Percentiles rank a stretch among this genome's conserved stretches.
Conservation (phyloP, 2,888 invertebrate genomes). For the Unio pictorum region DNA sequence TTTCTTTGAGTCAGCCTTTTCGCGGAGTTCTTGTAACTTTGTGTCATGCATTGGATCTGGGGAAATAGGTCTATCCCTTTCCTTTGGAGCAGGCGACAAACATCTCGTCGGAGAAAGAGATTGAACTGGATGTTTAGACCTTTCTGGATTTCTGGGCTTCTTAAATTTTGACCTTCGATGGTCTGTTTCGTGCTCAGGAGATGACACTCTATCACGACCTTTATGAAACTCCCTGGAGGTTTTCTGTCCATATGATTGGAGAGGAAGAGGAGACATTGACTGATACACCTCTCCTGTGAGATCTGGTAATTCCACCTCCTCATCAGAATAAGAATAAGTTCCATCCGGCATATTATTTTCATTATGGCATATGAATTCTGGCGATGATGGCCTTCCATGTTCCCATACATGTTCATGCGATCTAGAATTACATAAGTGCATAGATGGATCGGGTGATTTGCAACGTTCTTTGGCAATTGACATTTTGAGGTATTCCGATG, state of each 20-base stretch:
- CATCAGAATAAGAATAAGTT: too few relatives aligned
- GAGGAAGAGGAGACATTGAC: not conserved
- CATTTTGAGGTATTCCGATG: constrained; percentile 4
- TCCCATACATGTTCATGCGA: too few relatives aligned
- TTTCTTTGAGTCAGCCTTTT: constrained; percentile 19
- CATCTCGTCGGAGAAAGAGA: constrained; percentile 1
- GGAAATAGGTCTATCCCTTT: constrained; percentile 17
- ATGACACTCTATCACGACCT: constrained; percentile 1
- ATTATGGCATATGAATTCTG: too few relatives aligned
- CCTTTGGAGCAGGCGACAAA: not conserved
- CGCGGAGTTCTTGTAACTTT: constrained; percentile 27
- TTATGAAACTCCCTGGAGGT: constrained; percentile 2
- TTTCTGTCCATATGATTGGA: not conserved
- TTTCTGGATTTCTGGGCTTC: constrained; percentile 5
- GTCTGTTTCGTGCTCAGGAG: constrained; percentile 1
- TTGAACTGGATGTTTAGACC: not conserved
- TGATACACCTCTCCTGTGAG: too few relatives aligned
- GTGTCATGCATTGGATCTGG: constrained; percentile 38
- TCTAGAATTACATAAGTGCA: too few relatives aligned
- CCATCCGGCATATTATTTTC: too few relatives aligned
- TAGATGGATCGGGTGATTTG: constrained; percentile 1
- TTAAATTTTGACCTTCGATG: constrained; percentile 6
- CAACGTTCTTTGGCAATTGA: constrained; percentile 7
- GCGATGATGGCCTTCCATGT: too few relatives aligned
- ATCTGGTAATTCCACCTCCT: too few relatives aligned